Evolutionary conservation across 1,140 invertebrate species (phyloP), one percentile per base, ranked within the genome.

Genomic region (Temnothorax curvispinosus): DNA sequence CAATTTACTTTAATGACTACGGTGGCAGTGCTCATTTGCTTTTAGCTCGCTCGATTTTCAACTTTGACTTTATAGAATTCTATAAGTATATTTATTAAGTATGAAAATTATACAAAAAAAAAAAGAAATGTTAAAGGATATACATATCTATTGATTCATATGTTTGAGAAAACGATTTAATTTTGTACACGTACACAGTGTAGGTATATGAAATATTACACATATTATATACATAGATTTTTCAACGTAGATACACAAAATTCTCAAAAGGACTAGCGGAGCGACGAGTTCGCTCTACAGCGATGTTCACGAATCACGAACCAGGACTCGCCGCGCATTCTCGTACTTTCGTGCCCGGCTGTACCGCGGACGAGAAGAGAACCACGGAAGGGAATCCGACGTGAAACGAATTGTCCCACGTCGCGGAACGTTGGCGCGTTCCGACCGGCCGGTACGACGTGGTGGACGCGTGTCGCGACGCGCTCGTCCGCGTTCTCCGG

Each of bases 371-470:
- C 50, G 78, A 21, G 77, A 75, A 72, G 81, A 77, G 74, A 87
- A 87, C 47, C 60, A 88, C 87, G 77, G 69, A 87, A 91, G 89
- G 71, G 62, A 85, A 67, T 85, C 74, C n/a, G 64, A 65, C 75
- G 9, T 87, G 62, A 32, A 64, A 87, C 64, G 47, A 65, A 91
- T 91, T 89, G 90, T 89, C 88, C 86, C n/a, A 32, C 13, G 44
- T 15, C 44, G n/a, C 32, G 38, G 47, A 11, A 78, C 38, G 41
- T 69, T 74, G 56, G 62, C 47, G 18, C 32, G 32, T 64, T 35
- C 71, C 6, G 15, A 35, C 15, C 35, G 47, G 38, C 7, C 58
- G 54, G 60, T 38, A 18, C 41, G 44, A 27, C 21, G 50, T 64
- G 32, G n/a, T 41, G 44, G 35, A 72, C 32, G 44, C 58, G 80